These are phyloP conservation scores for Entosphenus tridentatus DNA, from an alignment of 2,113 vertebrate genomes.

Conservation along the genomic window DNA sequence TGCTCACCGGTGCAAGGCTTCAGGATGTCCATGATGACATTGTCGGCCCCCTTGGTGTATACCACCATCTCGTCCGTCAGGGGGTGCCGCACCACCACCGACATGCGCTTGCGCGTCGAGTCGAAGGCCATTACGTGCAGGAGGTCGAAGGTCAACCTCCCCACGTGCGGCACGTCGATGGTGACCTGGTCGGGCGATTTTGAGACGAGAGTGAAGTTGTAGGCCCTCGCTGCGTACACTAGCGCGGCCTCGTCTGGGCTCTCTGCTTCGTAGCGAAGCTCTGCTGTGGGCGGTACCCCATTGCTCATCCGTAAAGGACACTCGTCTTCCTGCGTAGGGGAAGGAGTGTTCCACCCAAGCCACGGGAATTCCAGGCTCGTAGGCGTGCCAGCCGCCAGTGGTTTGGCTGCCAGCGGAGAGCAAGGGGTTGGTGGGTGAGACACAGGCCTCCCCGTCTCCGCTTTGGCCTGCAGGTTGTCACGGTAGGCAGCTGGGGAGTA, in stretches of 20 bases:
- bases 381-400: no score
- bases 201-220: slow-evolving; percentile 25
- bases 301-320: no score
- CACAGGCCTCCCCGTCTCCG: no score
- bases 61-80: slow-evolving; percentile 39
- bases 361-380: no score
- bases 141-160: slow-evolving; percentile 43
- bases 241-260: slow-evolving; percentile 78
- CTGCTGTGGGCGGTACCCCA: no score
- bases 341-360: no score
- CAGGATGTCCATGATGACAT: slow-evolving; percentile 32
- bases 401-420: no score
- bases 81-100: slow-evolving; percentile 62
- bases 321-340: no score
- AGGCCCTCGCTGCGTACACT: slow-evolving; percentile 55
- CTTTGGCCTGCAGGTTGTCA: no score
- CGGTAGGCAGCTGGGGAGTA: no score
- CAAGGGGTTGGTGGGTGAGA: no score
- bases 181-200: slow-evolving; percentile 16
- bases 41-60: slow-evolving; percentile 84
- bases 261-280: slow-evolving; percentile 42
- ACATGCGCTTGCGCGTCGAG: slow-evolving; percentile 63
- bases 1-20: no score
- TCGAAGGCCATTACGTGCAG: slow-evolving; percentile 59
- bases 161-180: slow-evolving; percentile 23